These are phyloP conservation scores for Eretmocerus hayati DNA, from an alignment of 2,888 invertebrate genomes.

Conservation along the genomic window DNA sequence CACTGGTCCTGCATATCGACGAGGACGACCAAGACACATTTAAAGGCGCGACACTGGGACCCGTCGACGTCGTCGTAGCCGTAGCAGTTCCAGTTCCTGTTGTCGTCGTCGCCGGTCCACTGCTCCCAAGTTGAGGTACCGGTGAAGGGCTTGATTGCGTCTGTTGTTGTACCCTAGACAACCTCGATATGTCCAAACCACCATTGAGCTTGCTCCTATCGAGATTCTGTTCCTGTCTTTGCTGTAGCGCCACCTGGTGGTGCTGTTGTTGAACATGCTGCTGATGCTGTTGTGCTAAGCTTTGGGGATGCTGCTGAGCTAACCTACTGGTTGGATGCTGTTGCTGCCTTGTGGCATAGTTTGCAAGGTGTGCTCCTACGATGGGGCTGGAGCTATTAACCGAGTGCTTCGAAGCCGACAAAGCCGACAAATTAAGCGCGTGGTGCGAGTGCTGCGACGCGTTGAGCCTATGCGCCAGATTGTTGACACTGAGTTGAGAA, in stretches of 20 bases:
- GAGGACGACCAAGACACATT: conserved; percentile 37
- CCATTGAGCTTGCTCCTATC: conserved; percentile 47
- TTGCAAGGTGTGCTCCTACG: conserved; percentile 30
- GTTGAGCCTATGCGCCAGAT: conserved; percentile 41
- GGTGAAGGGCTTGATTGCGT: conserved; percentile 29
- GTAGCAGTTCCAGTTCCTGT: conserved; percentile 32
- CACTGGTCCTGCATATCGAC: conserved; percentile 27
- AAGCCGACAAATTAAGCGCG: conserved; percentile 39
- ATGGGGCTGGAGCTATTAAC: conserved; percentile 45
- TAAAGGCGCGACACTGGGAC: conserved; percentile 32
- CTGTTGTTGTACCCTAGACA: conserved; percentile 38
- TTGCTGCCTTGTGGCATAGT: conserved; percentile 10
- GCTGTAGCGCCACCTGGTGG: conserved; percentile 2
- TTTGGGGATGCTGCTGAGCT: background rate
- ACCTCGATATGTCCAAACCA: conserved; percentile 56
- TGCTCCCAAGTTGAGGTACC: conserved; percentile 38
- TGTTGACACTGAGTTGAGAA: conserved; percentile 46
- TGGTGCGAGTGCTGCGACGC: conserved; percentile 32
- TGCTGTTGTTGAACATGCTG: conserved; percentile 20
- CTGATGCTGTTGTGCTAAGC: conserved; percentile 9
- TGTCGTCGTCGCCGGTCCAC: conserved; percentile 41
- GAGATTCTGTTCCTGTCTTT: background rate
- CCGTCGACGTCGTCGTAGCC: conserved; percentile 41
- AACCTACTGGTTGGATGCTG: background rate
- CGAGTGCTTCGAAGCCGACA: conserved; percentile 44